A percentile compares a stretch with the other conserved stretches of the same genome.
phyloP scores from a whole-genome alignment of 2,888 invertebrate species.

The Drymonia ruficornis region DNA sequence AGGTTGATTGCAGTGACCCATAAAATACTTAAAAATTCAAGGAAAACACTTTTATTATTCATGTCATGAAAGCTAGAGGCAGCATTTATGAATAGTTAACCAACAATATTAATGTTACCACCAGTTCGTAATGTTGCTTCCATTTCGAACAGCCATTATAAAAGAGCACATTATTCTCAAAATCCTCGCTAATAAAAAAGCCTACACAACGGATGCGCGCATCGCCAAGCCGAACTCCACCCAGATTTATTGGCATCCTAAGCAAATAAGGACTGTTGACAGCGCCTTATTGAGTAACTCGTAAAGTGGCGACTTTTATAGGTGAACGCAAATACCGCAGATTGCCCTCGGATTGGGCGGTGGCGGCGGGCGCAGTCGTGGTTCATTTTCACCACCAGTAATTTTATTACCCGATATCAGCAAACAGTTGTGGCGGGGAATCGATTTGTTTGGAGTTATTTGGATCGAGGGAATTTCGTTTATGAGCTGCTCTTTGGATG shows the following conservation, averaged over 20 bases:
- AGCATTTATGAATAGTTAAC: too few relatives aligned
- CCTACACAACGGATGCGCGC: conserved; percentile 12
- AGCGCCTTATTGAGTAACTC: conserved; percentile 58
- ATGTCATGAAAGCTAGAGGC: too few relatives aligned
- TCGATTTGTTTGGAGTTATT: conserved; percentile 17
- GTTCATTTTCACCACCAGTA: conserved; percentile 30
- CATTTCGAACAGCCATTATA: too few relatives aligned
- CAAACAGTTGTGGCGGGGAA: conserved; percentile 10
- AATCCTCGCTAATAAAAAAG: too few relatives aligned
- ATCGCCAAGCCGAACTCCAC: conserved; percentile 10
- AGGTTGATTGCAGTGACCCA: too few relatives aligned
- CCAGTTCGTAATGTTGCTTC: too few relatives aligned
- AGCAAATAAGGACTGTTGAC: conserved; percentile 66
- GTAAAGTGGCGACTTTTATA: conserved; percentile 54
- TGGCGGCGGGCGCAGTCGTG: conserved; percentile 6
- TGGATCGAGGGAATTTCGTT: conserved; percentile 8
- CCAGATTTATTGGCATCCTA: conserved; percentile 61
- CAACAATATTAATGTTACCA: too few relatives aligned
- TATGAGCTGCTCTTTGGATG: too few relatives aligned
- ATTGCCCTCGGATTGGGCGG: conserved; percentile 21
- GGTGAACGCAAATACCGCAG: conserved; percentile 37
- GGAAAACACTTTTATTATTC: too few relatives aligned
- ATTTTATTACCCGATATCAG: conserved; percentile 34
- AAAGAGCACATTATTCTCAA: too few relatives aligned
- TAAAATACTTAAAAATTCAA: too few relatives aligned